Evolutionary conservation across 2,888 invertebrate species (phyloP).

Genomic region (Zaprionus bogoriensis): DNA sequence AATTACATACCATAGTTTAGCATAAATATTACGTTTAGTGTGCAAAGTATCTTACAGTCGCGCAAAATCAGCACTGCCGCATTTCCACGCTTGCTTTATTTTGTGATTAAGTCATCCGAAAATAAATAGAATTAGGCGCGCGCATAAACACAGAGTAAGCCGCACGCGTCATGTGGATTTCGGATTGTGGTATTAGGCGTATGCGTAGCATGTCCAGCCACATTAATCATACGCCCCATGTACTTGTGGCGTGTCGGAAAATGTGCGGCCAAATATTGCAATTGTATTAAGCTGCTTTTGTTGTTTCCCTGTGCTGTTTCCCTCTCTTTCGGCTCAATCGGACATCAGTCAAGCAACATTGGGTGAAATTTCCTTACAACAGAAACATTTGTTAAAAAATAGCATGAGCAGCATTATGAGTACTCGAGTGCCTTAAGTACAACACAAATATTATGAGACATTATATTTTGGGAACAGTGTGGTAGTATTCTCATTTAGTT

Average conservation of each 20-base stretch:
- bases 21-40: too few species aligned
- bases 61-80: neutral
- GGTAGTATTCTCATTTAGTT: too few species aligned
- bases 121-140: conserved; percentile 18
- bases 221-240: conserved; percentile 48
- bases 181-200: conserved; percentile 24
- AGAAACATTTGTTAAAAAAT: neutral
- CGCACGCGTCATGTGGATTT: conserved; percentile 13
- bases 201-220: conserved; percentile 36
- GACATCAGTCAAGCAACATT: neutral
- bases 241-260: conserved; percentile 1
- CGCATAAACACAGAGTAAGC: conserved; percentile 3
- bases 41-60: neutral
- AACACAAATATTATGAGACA: too few species aligned
- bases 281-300: conserved; percentile 21
- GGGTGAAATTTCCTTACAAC: neutral
- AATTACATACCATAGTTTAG: too few species aligned
- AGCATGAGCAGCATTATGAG: neutral
- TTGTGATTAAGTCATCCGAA: conserved; percentile 31
- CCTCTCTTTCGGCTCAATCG: neutral
- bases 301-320: neutral
- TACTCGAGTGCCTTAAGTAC: neutral
- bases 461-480: too few species aligned
- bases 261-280: conserved; percentile 6
- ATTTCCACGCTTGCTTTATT: neutral